These are phyloP conservation scores for Phymanthus crucifer DNA, from an alignment of 92 coral and sea anemone species.

Conservation along the genomic window DNA sequence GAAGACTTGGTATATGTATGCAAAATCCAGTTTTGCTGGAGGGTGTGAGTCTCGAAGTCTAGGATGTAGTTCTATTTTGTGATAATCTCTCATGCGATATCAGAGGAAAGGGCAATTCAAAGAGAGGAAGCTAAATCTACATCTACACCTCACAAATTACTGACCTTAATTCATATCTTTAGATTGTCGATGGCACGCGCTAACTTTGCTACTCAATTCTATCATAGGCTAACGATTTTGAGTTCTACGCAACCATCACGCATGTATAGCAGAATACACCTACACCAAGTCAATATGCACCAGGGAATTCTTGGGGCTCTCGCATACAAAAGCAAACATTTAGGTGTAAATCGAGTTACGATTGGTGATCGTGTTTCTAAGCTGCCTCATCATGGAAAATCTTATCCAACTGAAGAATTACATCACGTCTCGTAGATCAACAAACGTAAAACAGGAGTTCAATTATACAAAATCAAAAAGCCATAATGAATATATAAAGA, in stretches of 20 bases:
- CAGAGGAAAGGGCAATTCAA: not conserved
- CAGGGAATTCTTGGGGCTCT: not conserved
- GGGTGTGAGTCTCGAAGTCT: slow-evolving; percentile 20
- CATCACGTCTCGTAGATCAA: not conserved
- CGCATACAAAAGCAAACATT: slow-evolving; percentile 13
- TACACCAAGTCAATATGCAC: not conserved
- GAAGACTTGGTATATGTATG: not conserved
- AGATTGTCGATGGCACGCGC: not conserved
- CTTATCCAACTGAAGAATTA: not conserved
- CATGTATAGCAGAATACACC: not conserved
- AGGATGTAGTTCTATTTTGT: slow-evolving; percentile 9
- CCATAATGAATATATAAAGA: not conserved
- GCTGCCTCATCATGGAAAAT: not conserved
- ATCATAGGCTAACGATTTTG: not conserved
- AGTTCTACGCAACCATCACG: not conserved
- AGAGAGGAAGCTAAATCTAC: not conserved
- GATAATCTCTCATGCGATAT: slow-evolving; percentile 5
- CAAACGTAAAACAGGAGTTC: not conserved
- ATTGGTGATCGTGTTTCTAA: slow-evolving; percentile 8
- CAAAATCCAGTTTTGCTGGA: slow-evolving; percentile 4
- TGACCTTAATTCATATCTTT: not conserved
- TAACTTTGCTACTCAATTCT: not conserved
- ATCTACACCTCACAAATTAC: not conserved
- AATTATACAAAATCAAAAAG: slow-evolving; percentile 12
- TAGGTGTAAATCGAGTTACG: not conserved